Conservation (phyloP, 2,113 vertebrate species). For the Crotalus viridis region DNA sequence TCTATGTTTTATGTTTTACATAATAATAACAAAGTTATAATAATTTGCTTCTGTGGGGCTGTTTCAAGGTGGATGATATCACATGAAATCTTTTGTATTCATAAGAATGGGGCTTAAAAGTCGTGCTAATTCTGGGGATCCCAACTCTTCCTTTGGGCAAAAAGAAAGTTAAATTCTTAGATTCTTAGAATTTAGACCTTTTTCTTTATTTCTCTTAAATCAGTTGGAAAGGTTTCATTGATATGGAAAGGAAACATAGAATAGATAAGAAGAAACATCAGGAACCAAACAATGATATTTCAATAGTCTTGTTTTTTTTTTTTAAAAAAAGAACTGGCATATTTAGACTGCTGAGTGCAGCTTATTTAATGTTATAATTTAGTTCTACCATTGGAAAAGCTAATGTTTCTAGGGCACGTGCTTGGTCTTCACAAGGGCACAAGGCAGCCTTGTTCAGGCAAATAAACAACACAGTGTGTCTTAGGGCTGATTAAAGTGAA, state of each 20-base stretch:
- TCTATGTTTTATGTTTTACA: background rate
- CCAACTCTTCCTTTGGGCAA: background rate
- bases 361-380: constrained; percentile 6
- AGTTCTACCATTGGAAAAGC: constrained; percentile 8
- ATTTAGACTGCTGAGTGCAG: constrained; percentile 5
- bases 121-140: background rate
- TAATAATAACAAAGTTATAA: constrained; percentile 13
- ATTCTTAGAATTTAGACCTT: background rate
- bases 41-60: constrained; percentile 14
- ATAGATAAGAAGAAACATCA: background rate
- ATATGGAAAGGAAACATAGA: background rate
- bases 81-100: background rate
- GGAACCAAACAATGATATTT: background rate
- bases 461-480: constrained; percentile 32
- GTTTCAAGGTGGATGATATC: background rate
- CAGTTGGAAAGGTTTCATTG: background rate
- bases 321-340: fast-evolving
- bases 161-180: background rate
- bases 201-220: background rate
- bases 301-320: background rate
- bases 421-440: constrained; percentile 27
- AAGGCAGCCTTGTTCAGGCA: constrained; percentile 58
- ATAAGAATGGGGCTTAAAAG: constrained; percentile 41
- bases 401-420: constrained; percentile 31
- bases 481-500: constrained; percentile 43